Percentiles rank a stretch among this genome's conserved stretches.
These are phyloP conservation scores for Selenia dentaria DNA, from an alignment of 2,888 invertebrate genomes.

Conservation along the genomic window DNA sequence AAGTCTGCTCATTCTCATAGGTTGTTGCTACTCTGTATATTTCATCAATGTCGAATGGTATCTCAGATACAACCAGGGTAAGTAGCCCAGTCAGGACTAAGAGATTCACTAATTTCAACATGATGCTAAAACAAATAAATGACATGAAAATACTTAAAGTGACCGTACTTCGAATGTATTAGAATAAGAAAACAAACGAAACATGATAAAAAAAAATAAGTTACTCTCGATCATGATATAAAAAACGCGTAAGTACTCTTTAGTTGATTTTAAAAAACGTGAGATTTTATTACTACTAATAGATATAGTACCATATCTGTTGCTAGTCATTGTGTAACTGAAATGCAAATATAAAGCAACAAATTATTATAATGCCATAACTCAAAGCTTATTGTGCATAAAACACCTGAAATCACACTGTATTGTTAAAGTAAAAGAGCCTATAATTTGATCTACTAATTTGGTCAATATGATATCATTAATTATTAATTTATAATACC, in stretches of 20 bases:
- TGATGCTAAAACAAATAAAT: conserved; percentile 43
- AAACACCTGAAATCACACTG: conserved; percentile 14
- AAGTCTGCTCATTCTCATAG: conserved; percentile 36
- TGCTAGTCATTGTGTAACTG: background rate
- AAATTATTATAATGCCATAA: background rate
- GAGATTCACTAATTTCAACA: conserved; percentile 45
- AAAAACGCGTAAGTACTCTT: too few relatives aligned
- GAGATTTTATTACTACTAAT: too few relatives aligned
- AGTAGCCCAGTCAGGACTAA: conserved; percentile 50
- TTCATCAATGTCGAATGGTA: conserved; percentile 53
- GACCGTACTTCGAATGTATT: too few relatives aligned
- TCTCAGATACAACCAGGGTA: conserved; percentile 50
- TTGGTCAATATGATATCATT: background rate
- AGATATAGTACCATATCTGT: background rate
- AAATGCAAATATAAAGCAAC: background rate
- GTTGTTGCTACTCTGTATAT: conserved; percentile 24
- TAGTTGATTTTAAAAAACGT: too few relatives aligned
- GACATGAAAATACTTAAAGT: background rate
- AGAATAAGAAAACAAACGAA: too few relatives aligned
- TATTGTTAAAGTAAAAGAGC: conserved; percentile 6
- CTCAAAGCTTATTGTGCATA: background rate
- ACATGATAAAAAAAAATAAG: too few relatives aligned
- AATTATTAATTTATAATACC: too few relatives aligned
- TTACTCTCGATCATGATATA: too few relatives aligned
- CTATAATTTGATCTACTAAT: conserved; percentile 8